A percentile compares a stretch with the other conserved stretches of the same genome.
These are phyloP conservation scores for Sebastolobus altivelis DNA, from an alignment of 2,797 vertebrate species.

Conservation along the genomic window DNA sequence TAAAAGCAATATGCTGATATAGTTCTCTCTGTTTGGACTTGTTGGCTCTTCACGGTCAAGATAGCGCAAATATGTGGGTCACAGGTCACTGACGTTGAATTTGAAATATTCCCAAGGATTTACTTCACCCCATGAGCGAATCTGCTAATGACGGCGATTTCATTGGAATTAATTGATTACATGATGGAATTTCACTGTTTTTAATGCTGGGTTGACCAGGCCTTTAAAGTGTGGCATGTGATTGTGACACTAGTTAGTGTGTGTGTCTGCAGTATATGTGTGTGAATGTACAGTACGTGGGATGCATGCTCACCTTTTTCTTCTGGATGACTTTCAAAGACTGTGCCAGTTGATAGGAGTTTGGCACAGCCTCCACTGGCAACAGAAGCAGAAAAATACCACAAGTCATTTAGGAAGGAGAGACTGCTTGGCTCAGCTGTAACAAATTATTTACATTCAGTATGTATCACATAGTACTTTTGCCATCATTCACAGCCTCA, in stretches of 20 bases:
- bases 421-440: slow-evolving; percentile 70
- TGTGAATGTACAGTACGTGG: slow-evolving; percentile 46
- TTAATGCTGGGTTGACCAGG: not conserved
- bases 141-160: not conserved
- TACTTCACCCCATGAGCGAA: not conserved
- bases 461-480: slow-evolving; percentile 42
- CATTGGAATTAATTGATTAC: not conserved
- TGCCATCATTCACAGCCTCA: slow-evolving; percentile 46
- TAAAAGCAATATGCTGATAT: too few species aligned
- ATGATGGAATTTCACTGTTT: not conserved
- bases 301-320: slow-evolving; percentile 68
- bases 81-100: not conserved
- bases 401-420: slow-evolving; percentile 58
- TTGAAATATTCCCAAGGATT: not conserved
- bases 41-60: not conserved
- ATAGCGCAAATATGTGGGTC: not conserved
- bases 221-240: not conserved
- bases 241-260: not conserved
- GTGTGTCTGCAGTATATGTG: slow-evolving; percentile 29
- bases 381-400: slow-evolving; percentile 62
- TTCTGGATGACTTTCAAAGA: slow-evolving; percentile 84
- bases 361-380: slow-evolving; percentile 72
- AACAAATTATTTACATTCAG: slow-evolving; percentile 48
- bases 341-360: slow-evolving; percentile 69
- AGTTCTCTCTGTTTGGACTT: not conserved